Evolutionary conservation across 2,113 vertebrate genomes (phyloP).

Genomic region (Nesoenas mayeri): DNA sequence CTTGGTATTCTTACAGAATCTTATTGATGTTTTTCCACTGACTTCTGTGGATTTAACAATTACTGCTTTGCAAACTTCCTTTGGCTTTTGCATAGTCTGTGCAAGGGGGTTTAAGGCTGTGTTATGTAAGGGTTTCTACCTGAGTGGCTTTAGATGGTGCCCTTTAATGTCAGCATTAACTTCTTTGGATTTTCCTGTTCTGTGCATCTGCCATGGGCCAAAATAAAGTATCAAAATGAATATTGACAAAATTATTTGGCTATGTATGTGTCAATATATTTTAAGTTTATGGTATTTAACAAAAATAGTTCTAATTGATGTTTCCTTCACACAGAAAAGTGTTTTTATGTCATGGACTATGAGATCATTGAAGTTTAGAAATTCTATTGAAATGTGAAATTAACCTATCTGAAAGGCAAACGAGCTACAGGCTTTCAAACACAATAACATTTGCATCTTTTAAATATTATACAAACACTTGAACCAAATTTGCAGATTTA

Average conservation of each 20-base stretch:
- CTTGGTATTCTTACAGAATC: not conserved
- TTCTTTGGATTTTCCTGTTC: constrained; percentile 47
- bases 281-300: not conserved
- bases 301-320: not conserved
- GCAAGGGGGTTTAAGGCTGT: constrained; percentile 17
- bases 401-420: not conserved
- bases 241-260: not conserved
- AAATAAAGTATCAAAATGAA: constrained; percentile 46
- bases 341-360: not conserved
- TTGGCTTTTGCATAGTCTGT: not conserved
- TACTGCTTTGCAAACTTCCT: constrained; percentile 23
- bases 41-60: constrained; percentile 13
- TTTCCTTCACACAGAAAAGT: not conserved
- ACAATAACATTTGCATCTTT: not conserved
- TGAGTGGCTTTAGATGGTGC: constrained; percentile 21
- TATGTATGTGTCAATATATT: constrained; percentile 11
- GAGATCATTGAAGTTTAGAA: not conserved
- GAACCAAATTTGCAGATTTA: not conserved
- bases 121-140: constrained; percentile 15
- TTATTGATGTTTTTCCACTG: constrained; percentile 3
- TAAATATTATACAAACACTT: not conserved
- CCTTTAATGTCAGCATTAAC: constrained; percentile 30
- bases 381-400: not conserved
- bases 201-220: constrained; percentile 26
- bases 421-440: not conserved